Base-by-base conservation (phyloP, 2,113 vertebrate genomes). In the Morone saxatilis region DNA sequence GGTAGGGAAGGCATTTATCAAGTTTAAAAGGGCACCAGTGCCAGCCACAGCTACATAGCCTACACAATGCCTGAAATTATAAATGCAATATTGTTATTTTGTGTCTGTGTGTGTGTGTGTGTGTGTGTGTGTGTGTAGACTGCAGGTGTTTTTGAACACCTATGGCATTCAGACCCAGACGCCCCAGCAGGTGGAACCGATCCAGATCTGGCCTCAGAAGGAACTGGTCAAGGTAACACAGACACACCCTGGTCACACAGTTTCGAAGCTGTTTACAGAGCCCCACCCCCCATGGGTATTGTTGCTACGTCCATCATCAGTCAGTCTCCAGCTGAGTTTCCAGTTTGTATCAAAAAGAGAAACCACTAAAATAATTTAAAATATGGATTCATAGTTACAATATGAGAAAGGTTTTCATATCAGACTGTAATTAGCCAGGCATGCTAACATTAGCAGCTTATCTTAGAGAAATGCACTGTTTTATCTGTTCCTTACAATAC, bases 141-240 rank as follows among this genome's bases (percentile, higher is more conserved):
- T 99, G n/a, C 98, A 99, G 85, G 98, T 99, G 43, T 99, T 99
- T 91, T 93, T 99, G 83, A 99, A 99, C 91, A 99, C 98, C 0
- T 99, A 99, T 1, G 98, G 98, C 43, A 99, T 99, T 87, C 97
- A 98, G 87, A 99, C 98, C 10, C 98, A 99, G 88, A 99, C 98
- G 0, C 98, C 98, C 2, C 97, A 98, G 78, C 98, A 99, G 88
- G 98, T 99, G 78, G 98, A 99, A 85, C 98, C 98, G 56, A 99
- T 99, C 88, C 98, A 99, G 94, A 99, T 99, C 90, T 99, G 98
- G 98, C 96, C 98, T 48, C 98, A 99, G 84, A 97, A 98, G 85
- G 98, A 99, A 74, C 96, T 99, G 62, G 98, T 99, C 48, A 99
- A 99, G 95, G 98, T 99, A 95, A 87, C 5, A 57, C 53, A 81